phyloP scores from a whole-genome alignment of 2,797 vertebrate genomes.

The Gephyroberyx darwinii region DNA sequence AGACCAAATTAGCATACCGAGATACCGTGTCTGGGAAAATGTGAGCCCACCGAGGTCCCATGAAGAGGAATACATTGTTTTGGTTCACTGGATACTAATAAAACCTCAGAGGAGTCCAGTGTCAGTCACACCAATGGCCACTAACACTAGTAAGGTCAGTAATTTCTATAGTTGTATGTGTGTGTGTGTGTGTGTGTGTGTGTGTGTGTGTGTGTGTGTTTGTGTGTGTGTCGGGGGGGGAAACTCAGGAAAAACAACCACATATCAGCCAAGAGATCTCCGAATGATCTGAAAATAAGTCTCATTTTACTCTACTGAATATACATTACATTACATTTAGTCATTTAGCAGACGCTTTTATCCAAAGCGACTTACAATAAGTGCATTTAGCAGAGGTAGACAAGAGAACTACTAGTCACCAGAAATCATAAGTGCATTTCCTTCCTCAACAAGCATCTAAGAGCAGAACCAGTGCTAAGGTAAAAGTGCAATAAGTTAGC shows the following conservation, averaged over 20 bases:
- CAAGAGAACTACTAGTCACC: no score
- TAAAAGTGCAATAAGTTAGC: no score
- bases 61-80: conserved; percentile 16
- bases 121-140: conserved; percentile 69
- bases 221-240: not conserved
- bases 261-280: no score
- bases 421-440: no score
- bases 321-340: no score
- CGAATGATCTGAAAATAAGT: no score
- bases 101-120: conserved; percentile 40
- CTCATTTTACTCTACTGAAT: no score
- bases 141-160: conserved; percentile 49
- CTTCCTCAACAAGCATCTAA: no score
- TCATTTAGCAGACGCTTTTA: no score
- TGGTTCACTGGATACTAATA: conserved; percentile 50
- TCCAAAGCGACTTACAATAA: no score
- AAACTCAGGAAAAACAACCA: not conserved
- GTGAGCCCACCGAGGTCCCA: not conserved
- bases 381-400: no score
- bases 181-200: not conserved
- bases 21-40: not conserved
- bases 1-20: conserved; percentile 13
- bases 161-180: conserved; percentile 12
- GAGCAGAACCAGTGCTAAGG: no score
- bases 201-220: not conserved